Conservation (phyloP, 30 jellyfish, hydroid and myxozoan species). For the Aurelia sp. region DNA sequence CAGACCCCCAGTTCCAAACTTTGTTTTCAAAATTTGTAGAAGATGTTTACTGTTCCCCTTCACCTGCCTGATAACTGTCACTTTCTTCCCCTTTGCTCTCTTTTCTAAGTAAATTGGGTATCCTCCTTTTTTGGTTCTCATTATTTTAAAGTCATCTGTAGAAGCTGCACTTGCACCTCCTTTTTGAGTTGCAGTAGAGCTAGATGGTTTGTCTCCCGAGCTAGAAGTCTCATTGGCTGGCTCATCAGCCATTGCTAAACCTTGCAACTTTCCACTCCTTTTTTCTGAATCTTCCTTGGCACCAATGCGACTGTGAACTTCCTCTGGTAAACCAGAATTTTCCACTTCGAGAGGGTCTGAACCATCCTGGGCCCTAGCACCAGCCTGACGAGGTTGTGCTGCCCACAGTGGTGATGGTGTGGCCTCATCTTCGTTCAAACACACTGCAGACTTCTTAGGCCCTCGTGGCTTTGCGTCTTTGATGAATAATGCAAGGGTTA, state of each 20-base stretch:
- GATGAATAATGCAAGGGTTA: conserved; percentile 76
- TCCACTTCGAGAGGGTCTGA: not conserved
- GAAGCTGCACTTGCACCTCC: not conserved
- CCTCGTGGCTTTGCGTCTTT: conserved; percentile 43
- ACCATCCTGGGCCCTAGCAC: not conserved
- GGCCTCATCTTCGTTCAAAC: not conserved
- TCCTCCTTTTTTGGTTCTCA: conserved; percentile 91
- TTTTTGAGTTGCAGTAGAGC: not conserved
- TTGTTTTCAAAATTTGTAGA: conserved; percentile 64
- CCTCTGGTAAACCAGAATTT: not conserved
- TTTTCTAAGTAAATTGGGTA: conserved; percentile 79
- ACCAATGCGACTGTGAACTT: too few species aligned
- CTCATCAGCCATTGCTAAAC: not conserved
- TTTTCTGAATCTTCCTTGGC: not conserved
- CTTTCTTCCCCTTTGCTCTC: conserved; percentile 95
- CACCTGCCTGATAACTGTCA: conserved; percentile 78
- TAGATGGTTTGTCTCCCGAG: not conserved
- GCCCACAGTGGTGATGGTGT: not conserved
- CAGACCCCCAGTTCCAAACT: conserved; percentile 94
- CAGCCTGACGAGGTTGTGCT: not conserved
- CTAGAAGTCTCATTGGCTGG: not conserved
- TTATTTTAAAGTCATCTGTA: conserved; percentile 12
- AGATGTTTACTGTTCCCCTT: conserved; percentile 61
- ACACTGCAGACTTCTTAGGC: conserved; percentile 1
- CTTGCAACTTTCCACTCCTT: not conserved